Evolutionary conservation across 2,797 vertebrate genomes (phyloP).

Genomic region (Gadopsis marmoratus): DNA sequence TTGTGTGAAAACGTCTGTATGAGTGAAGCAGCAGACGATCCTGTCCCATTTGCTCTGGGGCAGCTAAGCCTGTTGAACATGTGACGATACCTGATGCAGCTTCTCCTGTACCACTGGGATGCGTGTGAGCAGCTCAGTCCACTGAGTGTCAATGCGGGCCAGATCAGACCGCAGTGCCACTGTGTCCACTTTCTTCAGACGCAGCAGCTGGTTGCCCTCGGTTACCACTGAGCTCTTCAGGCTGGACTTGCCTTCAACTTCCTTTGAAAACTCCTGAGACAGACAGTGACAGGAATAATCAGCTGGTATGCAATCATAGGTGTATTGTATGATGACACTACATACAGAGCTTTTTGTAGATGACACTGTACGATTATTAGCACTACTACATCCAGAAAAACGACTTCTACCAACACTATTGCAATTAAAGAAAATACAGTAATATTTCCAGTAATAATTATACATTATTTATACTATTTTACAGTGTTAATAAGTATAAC

Average conservation of each 20-base stretch:
- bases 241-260: constrained; percentile 93
- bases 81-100: constrained; percentile 92
- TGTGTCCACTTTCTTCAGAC: constrained; percentile 95
- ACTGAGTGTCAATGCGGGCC: constrained; percentile 91
- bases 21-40: constrained; percentile 44
- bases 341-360: neutral
- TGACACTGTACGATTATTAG: neutral
- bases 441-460: neutral
- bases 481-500: neutral
- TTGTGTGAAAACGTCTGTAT: constrained; percentile 18
- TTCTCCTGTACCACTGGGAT: constrained; percentile 97
- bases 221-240: constrained; percentile 92
- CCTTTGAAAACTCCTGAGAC: constrained; percentile 95
- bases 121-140: constrained; percentile 93
- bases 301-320: neutral
- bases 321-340: neutral
- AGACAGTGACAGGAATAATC: neutral
- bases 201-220: constrained; percentile 94
- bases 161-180: constrained; percentile 89
- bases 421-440: too few species aligned
- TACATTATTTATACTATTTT: neutral
- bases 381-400: neutral
- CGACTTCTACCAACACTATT: neutral
- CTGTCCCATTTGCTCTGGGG: constrained; percentile 58
- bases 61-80: constrained; percentile 53